phyloP scores from a whole-genome alignment of 2,888 invertebrate genomes.

The Arge pagana region DNA sequence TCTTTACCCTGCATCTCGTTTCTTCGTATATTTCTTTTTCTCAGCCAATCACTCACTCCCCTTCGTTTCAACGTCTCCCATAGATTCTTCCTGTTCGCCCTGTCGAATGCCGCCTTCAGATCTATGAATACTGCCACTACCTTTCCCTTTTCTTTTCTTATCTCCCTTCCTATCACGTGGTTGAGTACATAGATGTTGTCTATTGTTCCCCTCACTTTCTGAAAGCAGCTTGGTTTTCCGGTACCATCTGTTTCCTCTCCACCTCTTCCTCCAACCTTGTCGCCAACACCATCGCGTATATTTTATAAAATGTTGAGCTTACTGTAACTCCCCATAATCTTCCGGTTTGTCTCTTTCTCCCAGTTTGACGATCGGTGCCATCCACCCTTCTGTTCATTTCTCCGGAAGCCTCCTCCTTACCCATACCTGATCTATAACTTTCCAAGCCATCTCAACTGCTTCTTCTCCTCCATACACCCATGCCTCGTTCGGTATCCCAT shows the following conservation, averaged over 20 bases:
- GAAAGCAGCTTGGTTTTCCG: background rate
- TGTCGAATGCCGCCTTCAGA: slow-evolving; percentile 27
- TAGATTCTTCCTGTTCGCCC: background rate
- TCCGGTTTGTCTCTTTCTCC: slow-evolving; percentile 7
- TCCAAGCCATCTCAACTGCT: background rate
- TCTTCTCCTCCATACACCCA: background rate
- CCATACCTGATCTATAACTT: background rate
- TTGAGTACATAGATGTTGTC: background rate
- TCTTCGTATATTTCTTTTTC: background rate
- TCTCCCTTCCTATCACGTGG: background rate
- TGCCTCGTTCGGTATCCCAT: slow-evolving; percentile 3
- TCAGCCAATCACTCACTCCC: background rate
- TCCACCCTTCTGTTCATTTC: slow-evolving; percentile 17
- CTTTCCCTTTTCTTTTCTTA: background rate
- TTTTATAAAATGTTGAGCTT: slow-evolving; percentile 2
- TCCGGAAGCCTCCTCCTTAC: slow-evolving; percentile 12
- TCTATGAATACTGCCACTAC: background rate
- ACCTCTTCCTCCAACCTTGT: background rate
- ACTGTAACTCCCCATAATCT: slow-evolving; percentile 25
- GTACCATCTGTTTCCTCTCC: background rate
- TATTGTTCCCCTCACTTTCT: background rate
- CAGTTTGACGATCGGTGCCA: slow-evolving; percentile 12
- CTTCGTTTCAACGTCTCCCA: background rate
- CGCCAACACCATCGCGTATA: background rate
- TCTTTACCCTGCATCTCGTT: background rate